These are phyloP conservation scores for Geotria australis DNA, from an alignment of 2,797 vertebrate genomes.

Conservation along the genomic window DNA sequence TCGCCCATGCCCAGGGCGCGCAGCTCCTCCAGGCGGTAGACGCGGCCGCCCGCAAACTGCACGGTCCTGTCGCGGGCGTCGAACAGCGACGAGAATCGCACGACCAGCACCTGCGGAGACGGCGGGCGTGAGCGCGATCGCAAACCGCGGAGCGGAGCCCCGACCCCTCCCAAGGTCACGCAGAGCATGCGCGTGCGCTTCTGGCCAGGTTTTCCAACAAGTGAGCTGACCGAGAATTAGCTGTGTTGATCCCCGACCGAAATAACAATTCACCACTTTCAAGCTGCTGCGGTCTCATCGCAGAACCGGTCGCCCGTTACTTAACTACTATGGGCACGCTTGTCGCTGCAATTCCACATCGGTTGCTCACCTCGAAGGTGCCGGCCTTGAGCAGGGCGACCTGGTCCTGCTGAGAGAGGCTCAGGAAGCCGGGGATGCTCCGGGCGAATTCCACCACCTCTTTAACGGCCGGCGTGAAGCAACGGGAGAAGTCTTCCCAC, in stretches of 20 bases:
- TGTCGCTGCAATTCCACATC: too few species aligned
- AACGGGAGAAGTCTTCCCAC: slow-evolving; percentile 35
- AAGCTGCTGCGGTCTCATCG: too few species aligned
- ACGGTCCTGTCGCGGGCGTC: slow-evolving; percentile 17
- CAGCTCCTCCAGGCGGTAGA: slow-evolving; percentile 16
- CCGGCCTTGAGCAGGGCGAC: slow-evolving; percentile 36
- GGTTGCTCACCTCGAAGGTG: slow-evolving; percentile 25
- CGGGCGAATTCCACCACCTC: slow-evolving; percentile 39
- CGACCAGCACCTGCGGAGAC: slow-evolving; percentile 9
- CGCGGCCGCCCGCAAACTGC: slow-evolving; percentile 27
- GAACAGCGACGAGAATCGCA: slow-evolving; percentile 30
- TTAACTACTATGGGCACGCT: too few species aligned
- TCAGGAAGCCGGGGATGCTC: slow-evolving; percentile 32
- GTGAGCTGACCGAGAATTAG: too few species aligned
- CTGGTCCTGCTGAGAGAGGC: slow-evolving; percentile 31
- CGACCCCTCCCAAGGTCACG: too few species aligned
- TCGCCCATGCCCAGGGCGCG: slow-evolving; percentile 20
- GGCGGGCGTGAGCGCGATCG: too few species aligned
- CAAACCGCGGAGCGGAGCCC: too few species aligned
- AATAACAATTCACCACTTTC: too few species aligned
- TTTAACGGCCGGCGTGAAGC: slow-evolving; percentile 31
- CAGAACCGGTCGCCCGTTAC: too few species aligned
- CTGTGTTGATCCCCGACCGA: too few species aligned
- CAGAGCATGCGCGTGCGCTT: too few species aligned
- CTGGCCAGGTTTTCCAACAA: too few species aligned